Evolutionary conservation across 2,113 vertebrate genomes (phyloP), one percentile per base, ranked within the genome.

Genomic region (Acanthochromis polyacanthus): DNA sequence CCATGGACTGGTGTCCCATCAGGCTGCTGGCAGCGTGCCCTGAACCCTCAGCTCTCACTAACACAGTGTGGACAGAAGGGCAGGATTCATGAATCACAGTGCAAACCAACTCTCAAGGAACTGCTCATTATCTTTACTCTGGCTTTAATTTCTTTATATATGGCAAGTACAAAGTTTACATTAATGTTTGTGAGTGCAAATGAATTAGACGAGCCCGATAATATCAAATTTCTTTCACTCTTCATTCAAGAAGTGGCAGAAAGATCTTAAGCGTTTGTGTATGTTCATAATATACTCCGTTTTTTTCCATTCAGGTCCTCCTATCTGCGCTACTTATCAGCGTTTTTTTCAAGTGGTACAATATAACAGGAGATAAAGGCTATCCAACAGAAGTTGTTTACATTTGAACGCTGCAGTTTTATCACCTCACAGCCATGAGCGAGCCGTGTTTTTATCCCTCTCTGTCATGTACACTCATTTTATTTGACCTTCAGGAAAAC

Each of bases 321-420:
- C 4, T 77, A 66, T 82, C 62, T 61, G 14, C 48, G 11, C 8
- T 25, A 20, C 67, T 84, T 84, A 87, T 87, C 81, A 23, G 43
- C 46, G 72, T 46, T 36, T 56, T 56, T 10, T 53, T 58, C 61
- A 83, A 70, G 36, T 71, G 58, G 25, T 56, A 19, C 68, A 57
- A 62, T 78, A 82, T 69, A 80, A 76, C 36, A 23, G 51, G 58
- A 74, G 86, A 82, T 84, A 81, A 66, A 76, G 56, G 45, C 22
- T 22, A 48, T 66, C 69, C 56, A 66, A 69, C 50, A 79, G 56
- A 80, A 78, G 72, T 80, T 64, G 72, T 82, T 81, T 83, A 71
- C 66, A 59, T 71, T 52, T 68, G 6, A 75, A 50, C 22, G 17
- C 53, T 60, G 43, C n/a, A 12, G 30, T 76, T 84, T 80, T 82